These are phyloP conservation scores for Tenthredo scrophulariae DNA, from an alignment of 2,888 invertebrate genomes.

Conservation along the genomic window DNA sequence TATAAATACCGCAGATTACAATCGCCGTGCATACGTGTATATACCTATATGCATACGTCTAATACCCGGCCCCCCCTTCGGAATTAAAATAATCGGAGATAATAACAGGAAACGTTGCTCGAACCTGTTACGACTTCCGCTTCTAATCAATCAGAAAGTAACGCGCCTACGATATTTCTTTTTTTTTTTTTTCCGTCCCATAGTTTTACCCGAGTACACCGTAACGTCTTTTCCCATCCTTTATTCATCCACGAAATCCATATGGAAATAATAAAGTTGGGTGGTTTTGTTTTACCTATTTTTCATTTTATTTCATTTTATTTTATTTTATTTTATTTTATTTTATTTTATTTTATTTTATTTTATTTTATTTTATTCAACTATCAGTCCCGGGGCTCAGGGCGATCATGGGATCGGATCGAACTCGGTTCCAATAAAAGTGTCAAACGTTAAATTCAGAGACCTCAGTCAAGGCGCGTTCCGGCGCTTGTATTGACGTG, in stretches of 20 bases:
- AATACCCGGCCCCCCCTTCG: background rate
- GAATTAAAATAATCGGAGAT: slow-evolving; percentile 28
- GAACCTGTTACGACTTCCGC: slow-evolving; percentile 49
- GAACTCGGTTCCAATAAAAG: slow-evolving; percentile 67
- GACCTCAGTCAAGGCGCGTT: slow-evolving; percentile 52
- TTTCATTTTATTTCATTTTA: background rate
- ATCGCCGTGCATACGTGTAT: background rate
- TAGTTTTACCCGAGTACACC: background rate
- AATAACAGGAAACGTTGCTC: slow-evolving; percentile 49
- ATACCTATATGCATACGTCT: background rate
- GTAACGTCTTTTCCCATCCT: background rate
- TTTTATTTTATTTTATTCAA: slow-evolving; percentile 2
- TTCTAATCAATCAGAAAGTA: slow-evolving; percentile 48
- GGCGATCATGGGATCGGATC: slow-evolving; percentile 67
- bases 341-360: background rate
- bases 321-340: background rate
- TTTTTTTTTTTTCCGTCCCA: no score
- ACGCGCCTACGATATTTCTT: background rate
- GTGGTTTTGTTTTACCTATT: background rate
- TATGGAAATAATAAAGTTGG: background rate
- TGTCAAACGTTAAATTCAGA: slow-evolving; percentile 63
- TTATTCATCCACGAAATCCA: no score
- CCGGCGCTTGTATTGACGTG: slow-evolving; percentile 65
- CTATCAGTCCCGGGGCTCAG: slow-evolving; percentile 54
- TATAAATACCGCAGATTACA: background rate